Base-by-base conservation (phyloP, 2,113 vertebrate genomes). In the Saccopteryx leptura region DNA sequence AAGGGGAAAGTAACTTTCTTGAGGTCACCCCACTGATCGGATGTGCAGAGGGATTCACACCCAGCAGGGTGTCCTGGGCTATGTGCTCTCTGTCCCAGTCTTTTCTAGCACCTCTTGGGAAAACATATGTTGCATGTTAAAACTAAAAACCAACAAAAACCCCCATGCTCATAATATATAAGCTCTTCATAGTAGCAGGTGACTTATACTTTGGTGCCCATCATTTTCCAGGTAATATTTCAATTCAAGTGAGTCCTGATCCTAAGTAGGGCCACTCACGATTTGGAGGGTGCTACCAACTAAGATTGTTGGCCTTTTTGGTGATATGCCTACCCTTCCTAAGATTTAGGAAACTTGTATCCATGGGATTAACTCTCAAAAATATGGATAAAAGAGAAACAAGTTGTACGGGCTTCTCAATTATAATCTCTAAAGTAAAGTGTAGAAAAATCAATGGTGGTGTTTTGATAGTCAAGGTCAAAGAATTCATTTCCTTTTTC, bases 391-490 rank as follows among this genome's bases (percentile, higher is more conserved):
- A 46, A 31, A 89, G 56, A 82, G 56, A 82, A 89, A 82, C 10
- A 63, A 83, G 80, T 39, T 69, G n/a, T 95, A 60, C 6, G 11
- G 4, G 50, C 10, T 68, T 93, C 46, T 82, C 50, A 89, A 26
- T 17, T 96, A 31, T 84, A 78, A 69, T 86, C 39, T 90, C 17
- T 21, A 82, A 87, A 95, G 28, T 39, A 80, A 93, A 95, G 63
- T 11, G 0, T 60, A 69, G 74, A 90, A 79, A 92, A 88, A 94
- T 78, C 46, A 63, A 1, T 90, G 66, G 18, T 58, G 13, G 33
- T 85, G 68, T 95, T 96, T 95, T 82, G 84, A 66, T 81, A 93
- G 96, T 97, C 71, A 95, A 93, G 76, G 80, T 95, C 56, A 93
- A 88, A 93, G 68, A 94, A 93, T 90, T 92, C 13, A 89, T 93